Evolutionary conservation across 2,888 invertebrate species (phyloP).

Genomic region (Drosophila infuscata): DNA sequence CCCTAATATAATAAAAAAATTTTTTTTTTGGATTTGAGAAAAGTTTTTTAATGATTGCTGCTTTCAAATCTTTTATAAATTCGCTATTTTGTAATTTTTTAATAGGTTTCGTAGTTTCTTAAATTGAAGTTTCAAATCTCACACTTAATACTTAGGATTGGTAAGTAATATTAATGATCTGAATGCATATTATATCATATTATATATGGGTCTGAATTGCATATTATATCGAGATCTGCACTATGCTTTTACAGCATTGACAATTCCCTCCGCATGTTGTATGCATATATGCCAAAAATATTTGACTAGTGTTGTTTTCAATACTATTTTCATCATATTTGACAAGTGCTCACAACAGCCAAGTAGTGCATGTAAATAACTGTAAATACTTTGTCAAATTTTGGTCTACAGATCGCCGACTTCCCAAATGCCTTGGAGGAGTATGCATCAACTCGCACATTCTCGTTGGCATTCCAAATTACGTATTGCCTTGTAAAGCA

Average conservation of each 20-base stretch:
- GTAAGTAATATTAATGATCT: background rate
- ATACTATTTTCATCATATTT: constrained; percentile 26
- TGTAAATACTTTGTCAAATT: constrained; percentile 31
- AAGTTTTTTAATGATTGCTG: background rate
- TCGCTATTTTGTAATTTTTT: background rate
- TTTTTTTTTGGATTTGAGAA: background rate
- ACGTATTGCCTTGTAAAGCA: constrained; percentile 76
- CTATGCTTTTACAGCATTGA: background rate
- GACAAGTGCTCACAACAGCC: constrained; percentile 8
- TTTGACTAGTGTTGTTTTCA: constrained; percentile 6
- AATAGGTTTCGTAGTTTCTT: background rate
- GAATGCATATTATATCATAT: background rate
- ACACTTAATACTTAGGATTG: background rate
- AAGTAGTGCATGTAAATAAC: background rate
- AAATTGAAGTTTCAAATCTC: background rate
- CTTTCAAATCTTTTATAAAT: background rate
- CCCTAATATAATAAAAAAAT: background rate
- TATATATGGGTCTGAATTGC: too few species aligned
- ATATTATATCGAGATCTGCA: background rate
- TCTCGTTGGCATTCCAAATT: constrained; percentile 65
- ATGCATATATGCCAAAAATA: background rate
- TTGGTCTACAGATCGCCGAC: constrained; percentile 37
- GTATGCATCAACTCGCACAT: constrained; percentile 24
- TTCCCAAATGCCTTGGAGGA: constrained; percentile 36
- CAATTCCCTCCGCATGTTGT: background rate